Percentiles rank a stretch among this genome's conserved stretches.
phyloP scores from a whole-genome alignment of 2,113 vertebrate genomes.

The Syngnathus typhle region DNA sequence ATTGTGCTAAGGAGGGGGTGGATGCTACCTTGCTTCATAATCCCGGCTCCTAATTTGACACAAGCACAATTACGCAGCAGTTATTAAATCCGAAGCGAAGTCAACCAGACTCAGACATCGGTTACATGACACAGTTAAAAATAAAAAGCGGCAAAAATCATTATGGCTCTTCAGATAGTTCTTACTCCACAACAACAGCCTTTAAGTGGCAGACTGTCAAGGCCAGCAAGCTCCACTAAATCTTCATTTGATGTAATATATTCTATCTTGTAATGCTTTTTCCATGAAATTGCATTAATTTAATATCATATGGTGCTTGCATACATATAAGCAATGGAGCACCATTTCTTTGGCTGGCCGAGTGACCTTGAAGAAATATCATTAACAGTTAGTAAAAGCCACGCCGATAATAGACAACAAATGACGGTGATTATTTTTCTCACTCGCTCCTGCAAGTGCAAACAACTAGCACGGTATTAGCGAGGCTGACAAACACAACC shows the following conservation, averaged over 20 bases:
- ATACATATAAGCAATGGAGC: not conserved
- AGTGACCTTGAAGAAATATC: not conserved
- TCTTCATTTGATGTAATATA: not conserved
- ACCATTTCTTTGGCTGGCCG: not conserved
- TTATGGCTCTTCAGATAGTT: not conserved
- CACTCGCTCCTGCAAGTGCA: not conserved
- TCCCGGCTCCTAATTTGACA: constrained; percentile 39
- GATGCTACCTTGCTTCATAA: constrained; percentile 34
- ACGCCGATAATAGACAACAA: constrained; percentile 3
- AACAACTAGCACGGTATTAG: constrained; percentile 19
- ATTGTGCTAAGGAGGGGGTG: constrained; percentile 39
- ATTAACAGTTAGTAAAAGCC: constrained; percentile 1
- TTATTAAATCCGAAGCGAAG: constrained; percentile 30
- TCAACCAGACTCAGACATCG: not conserved
- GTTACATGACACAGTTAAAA: not conserved
- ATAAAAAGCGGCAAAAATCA: not conserved
- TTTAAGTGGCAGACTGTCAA: not conserved
- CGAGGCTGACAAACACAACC: constrained; percentile 48
- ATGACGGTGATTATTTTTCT: constrained; percentile 14
- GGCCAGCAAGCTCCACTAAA: not conserved
- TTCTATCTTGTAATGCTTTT: no score
- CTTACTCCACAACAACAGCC: not conserved
- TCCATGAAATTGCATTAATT: no score
- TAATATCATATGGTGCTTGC: not conserved
- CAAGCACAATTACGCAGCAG: constrained; percentile 51